phyloP scores from a whole-genome alignment of 2,113 vertebrate species.

The Eolophus roseicapilla region DNA sequence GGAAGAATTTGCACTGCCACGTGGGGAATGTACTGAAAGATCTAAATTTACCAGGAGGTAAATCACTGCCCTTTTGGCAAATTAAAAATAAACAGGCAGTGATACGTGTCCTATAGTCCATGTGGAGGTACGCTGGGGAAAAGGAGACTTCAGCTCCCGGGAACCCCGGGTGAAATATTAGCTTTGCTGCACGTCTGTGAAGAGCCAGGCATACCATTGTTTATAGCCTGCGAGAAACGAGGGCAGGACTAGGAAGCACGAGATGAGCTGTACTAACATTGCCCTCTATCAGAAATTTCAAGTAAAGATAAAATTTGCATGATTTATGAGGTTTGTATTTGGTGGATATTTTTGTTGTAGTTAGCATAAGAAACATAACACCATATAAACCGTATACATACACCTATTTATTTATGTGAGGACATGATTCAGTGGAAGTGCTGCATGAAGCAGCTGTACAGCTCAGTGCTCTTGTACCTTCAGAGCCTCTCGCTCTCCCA shows the following conservation, averaged over 20 bases:
- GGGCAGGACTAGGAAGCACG: not conserved
- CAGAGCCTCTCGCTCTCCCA: not conserved
- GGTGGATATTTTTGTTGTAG: not conserved
- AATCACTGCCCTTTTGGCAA: not conserved
- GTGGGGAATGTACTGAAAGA: not conserved
- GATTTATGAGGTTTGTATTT: not conserved
- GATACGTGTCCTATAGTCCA: not conserved
- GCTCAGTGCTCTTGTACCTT: not conserved
- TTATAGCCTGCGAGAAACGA: not conserved
- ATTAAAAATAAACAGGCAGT: conserved; percentile 35
- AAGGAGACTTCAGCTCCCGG: not conserved
- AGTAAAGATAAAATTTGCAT: not conserved
- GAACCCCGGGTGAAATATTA: not conserved
- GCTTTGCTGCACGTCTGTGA: not conserved
- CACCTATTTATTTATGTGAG: not conserved
- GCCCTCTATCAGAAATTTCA: conserved; percentile 52
- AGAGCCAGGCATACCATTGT: not conserved
- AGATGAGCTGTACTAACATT: conserved; percentile 40
- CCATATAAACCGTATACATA: not conserved
- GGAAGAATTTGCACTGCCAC: not conserved
- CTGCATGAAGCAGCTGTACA: not conserved
- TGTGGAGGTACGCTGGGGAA: not conserved
- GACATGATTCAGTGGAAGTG: not conserved
- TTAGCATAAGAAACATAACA: not conserved
- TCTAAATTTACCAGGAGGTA: not conserved